phyloP scores from a whole-genome alignment of 2,888 invertebrate species.

The Amphipoea lucens region DNA sequence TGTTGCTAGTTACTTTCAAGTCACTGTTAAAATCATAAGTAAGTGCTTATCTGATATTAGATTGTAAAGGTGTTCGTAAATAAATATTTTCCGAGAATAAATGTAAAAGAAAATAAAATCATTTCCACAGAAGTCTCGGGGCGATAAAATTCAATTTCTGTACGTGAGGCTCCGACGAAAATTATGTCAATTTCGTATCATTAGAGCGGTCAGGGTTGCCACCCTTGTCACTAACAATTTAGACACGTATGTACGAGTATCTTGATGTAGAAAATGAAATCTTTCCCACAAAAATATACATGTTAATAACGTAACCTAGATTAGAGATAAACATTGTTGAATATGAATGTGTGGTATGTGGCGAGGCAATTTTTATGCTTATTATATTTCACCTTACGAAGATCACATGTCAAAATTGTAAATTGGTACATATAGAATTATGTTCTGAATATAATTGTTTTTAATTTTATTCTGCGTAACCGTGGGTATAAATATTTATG shows the following conservation, averaged over 20 bases:
- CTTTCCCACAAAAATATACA: neutral
- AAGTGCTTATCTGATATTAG: neutral
- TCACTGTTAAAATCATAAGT: neutral
- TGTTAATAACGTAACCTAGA: neutral
- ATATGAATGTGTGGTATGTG: neutral
- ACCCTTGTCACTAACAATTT: conserved; percentile 32
- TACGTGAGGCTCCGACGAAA: conserved; percentile 72
- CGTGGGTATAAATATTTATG: neutral
- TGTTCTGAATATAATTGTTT: neutral
- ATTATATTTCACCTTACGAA: neutral
- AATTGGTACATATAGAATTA: neutral
- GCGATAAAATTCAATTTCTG: conserved; percentile 69
- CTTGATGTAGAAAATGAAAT: neutral
- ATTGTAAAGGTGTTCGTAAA: conserved; percentile 11
- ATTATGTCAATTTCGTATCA: conserved; percentile 80
- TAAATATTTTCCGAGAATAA: conserved; percentile 37
- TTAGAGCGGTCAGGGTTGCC: conserved; percentile 69
- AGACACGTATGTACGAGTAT: neutral
- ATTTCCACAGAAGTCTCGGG: conserved; percentile 60
- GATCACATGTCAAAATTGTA: neutral
- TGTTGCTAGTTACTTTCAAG: neutral
- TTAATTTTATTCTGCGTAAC: neutral
- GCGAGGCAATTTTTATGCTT: neutral
- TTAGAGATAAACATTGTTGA: neutral
- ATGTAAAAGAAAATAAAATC: conserved; percentile 49